Percentiles rank a stretch among this genome's conserved stretches.
phyloP scores from a whole-genome alignment of 2,797 vertebrate genomes.

The Lutjanus campechanus region DNA sequence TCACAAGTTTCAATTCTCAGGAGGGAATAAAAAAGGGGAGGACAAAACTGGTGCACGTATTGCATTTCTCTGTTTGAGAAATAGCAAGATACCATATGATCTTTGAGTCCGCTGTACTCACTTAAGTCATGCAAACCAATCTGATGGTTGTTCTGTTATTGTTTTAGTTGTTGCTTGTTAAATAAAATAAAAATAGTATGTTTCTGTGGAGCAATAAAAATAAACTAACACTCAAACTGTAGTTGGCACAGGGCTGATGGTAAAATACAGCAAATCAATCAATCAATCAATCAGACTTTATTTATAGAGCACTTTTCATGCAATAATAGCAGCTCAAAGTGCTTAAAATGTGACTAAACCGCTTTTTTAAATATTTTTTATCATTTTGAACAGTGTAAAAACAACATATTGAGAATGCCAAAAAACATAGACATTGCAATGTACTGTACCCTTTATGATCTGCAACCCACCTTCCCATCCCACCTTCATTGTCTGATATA shows the following conservation, averaged over 20 bases:
- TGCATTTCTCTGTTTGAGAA: slow-evolving; percentile 31
- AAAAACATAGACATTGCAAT: too few relatives aligned
- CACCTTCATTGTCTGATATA: too few relatives aligned
- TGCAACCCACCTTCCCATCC: too few relatives aligned
- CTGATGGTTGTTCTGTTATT: not conserved
- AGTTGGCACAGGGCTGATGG: not conserved
- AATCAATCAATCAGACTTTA: too few relatives aligned
- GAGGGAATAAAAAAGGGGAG: slow-evolving; percentile 43
- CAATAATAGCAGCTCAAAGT: too few relatives aligned
- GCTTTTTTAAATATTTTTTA: too few relatives aligned
- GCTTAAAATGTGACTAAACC: not conserved
- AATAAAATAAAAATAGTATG: not conserved
- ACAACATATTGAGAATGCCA: too few relatives aligned
- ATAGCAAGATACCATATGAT: not conserved
- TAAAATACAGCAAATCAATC: not conserved
- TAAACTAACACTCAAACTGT: not conserved
- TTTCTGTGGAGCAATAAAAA: not conserved
- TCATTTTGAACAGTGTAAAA: too few relatives aligned
- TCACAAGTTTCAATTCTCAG: slow-evolving; percentile 61
- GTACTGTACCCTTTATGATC: too few relatives aligned
- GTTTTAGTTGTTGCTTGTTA: not conserved
- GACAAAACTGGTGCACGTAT: slow-evolving; percentile 37
- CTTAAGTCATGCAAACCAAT: not conserved
- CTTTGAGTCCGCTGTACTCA: not conserved
- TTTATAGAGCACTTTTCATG: too few relatives aligned